Percentiles rank a stretch among this genome's conserved stretches.
These are phyloP conservation scores for Epinephelus moara DNA, from an alignment of 2,113 vertebrate genomes.

Conservation along the genomic window DNA sequence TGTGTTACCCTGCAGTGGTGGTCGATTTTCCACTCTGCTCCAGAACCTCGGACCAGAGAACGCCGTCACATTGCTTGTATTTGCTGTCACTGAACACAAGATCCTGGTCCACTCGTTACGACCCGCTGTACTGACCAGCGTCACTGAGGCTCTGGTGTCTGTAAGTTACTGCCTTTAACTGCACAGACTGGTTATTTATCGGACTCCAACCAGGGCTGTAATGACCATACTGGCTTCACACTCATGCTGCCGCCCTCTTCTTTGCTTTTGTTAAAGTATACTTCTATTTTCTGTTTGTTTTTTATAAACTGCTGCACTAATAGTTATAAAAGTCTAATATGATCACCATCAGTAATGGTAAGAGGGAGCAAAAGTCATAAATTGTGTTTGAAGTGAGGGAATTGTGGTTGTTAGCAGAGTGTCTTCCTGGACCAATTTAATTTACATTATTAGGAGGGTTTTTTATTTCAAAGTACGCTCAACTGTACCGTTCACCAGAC, in stretches of 20 bases:
- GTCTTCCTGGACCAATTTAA: not conserved
- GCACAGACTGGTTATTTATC: not conserved
- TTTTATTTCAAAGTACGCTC: not conserved
- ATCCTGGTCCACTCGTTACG: conserved; percentile 97
- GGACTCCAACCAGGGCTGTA: not conserved
- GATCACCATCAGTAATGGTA: not conserved
- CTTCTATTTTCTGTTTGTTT: no score
- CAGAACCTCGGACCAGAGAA: conserved; percentile 98
- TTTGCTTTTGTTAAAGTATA: no score
- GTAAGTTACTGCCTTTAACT: conserved; percentile 83
- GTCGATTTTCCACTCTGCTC: conserved; percentile 95
- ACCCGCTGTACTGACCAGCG: conserved; percentile 96
- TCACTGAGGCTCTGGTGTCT: conserved; percentile 97
- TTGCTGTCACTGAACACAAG: conserved; percentile 97
- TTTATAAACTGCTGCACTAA: not conserved
- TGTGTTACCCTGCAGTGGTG: conserved; percentile 85
- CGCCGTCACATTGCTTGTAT: conserved; percentile 92
- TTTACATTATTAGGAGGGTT: not conserved
- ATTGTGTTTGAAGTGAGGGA: not conserved
- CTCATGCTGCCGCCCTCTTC: not conserved
- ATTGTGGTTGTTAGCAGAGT: not conserved
- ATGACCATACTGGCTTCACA: not conserved
- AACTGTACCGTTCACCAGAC: not conserved
- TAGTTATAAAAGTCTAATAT: not conserved
- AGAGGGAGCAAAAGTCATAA: not conserved